phyloP scores from a whole-genome alignment of 2,797 vertebrate species.

The Alectoris magna region DNA sequence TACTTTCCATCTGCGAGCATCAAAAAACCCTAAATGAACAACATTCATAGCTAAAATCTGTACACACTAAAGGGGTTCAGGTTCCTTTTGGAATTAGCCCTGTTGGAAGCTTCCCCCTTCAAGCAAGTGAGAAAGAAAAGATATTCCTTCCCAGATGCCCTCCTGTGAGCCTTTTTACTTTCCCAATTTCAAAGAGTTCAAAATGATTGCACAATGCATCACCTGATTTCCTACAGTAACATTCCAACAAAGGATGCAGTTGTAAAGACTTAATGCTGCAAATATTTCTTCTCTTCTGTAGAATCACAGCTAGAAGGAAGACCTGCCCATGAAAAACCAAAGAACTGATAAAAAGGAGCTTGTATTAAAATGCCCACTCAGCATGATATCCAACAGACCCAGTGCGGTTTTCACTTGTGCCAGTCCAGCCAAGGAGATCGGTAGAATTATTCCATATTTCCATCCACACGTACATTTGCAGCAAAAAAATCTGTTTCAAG shows the following conservation, averaged over 20 bases:
- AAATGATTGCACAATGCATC: background rate
- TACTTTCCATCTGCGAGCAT: background rate
- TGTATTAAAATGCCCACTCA: background rate
- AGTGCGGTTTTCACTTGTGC: fast-evolving
- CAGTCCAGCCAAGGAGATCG: background rate
- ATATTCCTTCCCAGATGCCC: background rate
- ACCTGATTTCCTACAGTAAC: background rate
- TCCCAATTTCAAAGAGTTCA: background rate
- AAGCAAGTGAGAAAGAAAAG: background rate
- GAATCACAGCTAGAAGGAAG: background rate
- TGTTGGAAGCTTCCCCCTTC: background rate
- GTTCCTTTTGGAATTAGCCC: background rate
- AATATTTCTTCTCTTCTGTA: background rate
- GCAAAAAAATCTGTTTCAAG: background rate
- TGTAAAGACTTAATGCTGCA: background rate
- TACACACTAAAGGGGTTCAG: background rate
- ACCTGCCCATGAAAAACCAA: background rate
- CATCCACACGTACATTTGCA: background rate
- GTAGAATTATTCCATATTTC: background rate
- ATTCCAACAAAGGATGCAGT: background rate
- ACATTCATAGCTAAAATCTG: background rate
- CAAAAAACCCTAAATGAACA: background rate
- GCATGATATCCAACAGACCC: background rate
- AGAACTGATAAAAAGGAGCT: background rate
- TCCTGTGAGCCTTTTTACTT: background rate